Conservation (phyloP, 2,888 invertebrate species). For the Rhagonycha fulva region DNA sequence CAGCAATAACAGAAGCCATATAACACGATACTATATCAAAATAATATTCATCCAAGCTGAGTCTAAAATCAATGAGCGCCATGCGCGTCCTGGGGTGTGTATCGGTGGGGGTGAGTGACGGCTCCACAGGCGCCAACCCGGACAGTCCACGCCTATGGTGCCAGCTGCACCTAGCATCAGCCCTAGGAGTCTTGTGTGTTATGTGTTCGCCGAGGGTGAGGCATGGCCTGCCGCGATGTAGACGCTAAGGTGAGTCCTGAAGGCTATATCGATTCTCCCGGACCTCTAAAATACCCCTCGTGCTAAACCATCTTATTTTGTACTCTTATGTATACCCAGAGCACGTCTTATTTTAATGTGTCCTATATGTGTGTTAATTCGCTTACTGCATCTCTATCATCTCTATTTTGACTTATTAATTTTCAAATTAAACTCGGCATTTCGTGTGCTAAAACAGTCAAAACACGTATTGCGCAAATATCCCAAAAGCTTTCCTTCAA, state of each 20-base stretch:
- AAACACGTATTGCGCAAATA: background rate
- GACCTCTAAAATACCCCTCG: constrained; percentile 21
- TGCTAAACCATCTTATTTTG: constrained; percentile 24
- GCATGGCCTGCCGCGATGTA: constrained; percentile 47
- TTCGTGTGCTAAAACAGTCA: background rate
- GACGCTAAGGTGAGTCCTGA: constrained; percentile 40
- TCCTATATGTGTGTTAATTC: background rate
- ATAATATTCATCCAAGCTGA: constrained; percentile 45
- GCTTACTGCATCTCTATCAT: constrained; percentile 9
- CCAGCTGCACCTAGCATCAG: constrained; percentile 52
- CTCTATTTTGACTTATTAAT: background rate
- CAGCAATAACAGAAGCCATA: constrained; percentile 41
- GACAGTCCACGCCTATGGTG: constrained; percentile 58
- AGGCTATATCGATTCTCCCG: constrained; percentile 35
- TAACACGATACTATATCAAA: constrained; percentile 46
- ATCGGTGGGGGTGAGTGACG: constrained; percentile 39
- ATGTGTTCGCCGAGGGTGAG: constrained; percentile 48
- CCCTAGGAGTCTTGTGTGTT: constrained; percentile 50
- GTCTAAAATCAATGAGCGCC: constrained; percentile 53
- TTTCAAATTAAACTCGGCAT: background rate
- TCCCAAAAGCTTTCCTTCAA: background rate
- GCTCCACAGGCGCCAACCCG: constrained; percentile 51
- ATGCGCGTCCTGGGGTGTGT: constrained; percentile 50
- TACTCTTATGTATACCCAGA: constrained; percentile 6
- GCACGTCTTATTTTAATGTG: background rate